A percentile compares a stretch with the other conserved stretches of the same genome.
These are phyloP conservation scores for Beroe forskalii DNA, from an alignment of 37 sponge, comb jelly and placozoan species.

Conservation along the genomic window DNA sequence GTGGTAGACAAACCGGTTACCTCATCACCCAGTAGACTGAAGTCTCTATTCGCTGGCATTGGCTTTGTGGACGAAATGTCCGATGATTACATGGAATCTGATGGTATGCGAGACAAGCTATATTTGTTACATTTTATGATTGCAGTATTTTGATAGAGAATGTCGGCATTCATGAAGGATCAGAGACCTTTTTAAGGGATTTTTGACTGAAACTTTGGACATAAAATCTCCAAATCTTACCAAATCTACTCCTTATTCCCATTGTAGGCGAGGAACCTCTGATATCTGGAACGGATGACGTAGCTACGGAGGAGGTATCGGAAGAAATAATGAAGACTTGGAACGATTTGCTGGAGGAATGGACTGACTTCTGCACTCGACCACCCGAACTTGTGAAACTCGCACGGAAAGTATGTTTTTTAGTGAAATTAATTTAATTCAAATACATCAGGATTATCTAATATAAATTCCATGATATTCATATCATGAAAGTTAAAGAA, in stretches of 20 bases:
- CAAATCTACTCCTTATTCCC: too few relatives aligned
- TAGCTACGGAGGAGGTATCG: constrained; percentile 17
- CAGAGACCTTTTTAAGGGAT: too few relatives aligned
- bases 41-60: constrained; percentile 38
- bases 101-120: constrained; percentile 34
- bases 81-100: background rate
- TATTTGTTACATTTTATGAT: too few relatives aligned
- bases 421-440: too few relatives aligned
- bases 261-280: constrained; percentile 37
- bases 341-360: background rate
- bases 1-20: background rate
- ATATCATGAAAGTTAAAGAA: too few relatives aligned
- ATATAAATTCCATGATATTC: too few relatives aligned
- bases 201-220: too few relatives aligned
- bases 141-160: too few relatives aligned
- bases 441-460: too few relatives aligned
- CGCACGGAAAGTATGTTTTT: constrained; percentile 30
- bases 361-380: constrained; percentile 45
- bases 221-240: too few relatives aligned
- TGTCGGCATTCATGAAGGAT: too few relatives aligned
- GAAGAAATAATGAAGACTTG: constrained; percentile 28
- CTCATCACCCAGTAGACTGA: constrained; percentile 38
- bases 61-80: constrained; percentile 20
- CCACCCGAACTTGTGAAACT: constrained; percentile 60
- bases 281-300: constrained; percentile 26